Evolutionary conservation across 2,797 vertebrate genomes (phyloP), one percentile per base, ranked within the genome.

Genomic region (Falco concolor): DNA sequence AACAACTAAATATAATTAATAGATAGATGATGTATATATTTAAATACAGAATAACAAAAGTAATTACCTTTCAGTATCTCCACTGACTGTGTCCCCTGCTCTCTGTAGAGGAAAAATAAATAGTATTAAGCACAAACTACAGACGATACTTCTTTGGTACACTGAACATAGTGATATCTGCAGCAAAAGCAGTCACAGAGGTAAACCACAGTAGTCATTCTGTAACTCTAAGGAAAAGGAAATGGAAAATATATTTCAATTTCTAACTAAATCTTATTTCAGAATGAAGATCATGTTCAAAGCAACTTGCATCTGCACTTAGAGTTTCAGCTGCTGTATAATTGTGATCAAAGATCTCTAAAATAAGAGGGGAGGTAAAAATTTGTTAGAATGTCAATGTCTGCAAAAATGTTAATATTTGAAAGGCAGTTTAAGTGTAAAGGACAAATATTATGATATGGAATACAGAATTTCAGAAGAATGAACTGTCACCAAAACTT

Each of bases 51-150:
- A 59, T 42, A 82, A 53, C 6, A 96, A 87, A 81, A 87, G 34
- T 27, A 75, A 91, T 98, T 97, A 98, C 98, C 98, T 98, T 95
- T 98, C 98, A 53, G 98, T 95, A 54, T 98, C 98, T 94, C 97
- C 98, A 27, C 97, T 95, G 87, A 98, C 96, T 40, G 98, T 89
- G 91, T 98, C 98, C 69, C 97, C 97, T 82, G 98, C 93, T 97
- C 98, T 97, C 98, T 98, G 98, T 17, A 77, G 93, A 94, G 91
- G 91, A 63, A 96, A 87, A 97, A 96, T 36, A 92, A 89, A 96
- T 14, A 96, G 80, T 5, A 85, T 97, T 97, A 90, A 96, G 82
- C 65, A 86, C 22, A 0, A 0, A 47, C n/a, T 47, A 38, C 40
- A 79, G 56, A 60, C 36, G 12, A 28, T 8, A 60, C 93, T 87